Base-by-base conservation (phyloP, 2,797 vertebrate species). In the Darevskia mixta region DNA sequence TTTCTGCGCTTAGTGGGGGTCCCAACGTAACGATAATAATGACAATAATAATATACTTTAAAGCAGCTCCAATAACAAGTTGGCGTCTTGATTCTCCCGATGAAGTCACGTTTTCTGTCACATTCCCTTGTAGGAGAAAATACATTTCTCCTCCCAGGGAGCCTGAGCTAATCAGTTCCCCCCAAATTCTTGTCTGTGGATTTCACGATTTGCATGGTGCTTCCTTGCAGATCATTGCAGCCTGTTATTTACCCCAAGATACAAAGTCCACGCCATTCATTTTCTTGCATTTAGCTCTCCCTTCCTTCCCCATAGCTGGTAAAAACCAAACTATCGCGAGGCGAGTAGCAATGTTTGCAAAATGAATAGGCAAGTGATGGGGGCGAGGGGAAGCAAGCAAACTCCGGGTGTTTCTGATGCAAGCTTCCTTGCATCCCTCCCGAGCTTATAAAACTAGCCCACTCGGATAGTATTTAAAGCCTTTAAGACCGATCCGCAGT, bases 401-500 rank as follows among this genome's bases (percentile, higher is more conserved):
- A 96, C 93, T 90, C 94, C 91, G 96, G 95, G 89, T 97, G 96
- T 97, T 97, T 97, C 97, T 97, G 97, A 97, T 13, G 49, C 49
- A 45, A 45, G 13, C 49, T 49, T 49, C 49, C 0, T 49, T 49
- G 49, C 49, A 55, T 55, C 49, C 49, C 49, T 55, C 49, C 49
- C 49, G 13, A 55, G 96, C 92, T 98, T 98, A 98, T 98, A 98
- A 98, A 98, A 98, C 97, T 98, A 98, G 98, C 98, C 97, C 98
- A 98, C 97, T 98, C 96, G 96, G 95, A 95, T 97, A 97, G 97
- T 96, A 97, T 97, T 98, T 97, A 23, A 97, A 96, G 96, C 96
- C 97, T 96, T 98, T 95, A 95, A 97, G 96, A 96, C 97, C 95
- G 8, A 29, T 96, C 23, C 79, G 61, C 61, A 13, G 91, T 95